phyloP scores from a whole-genome alignment of 2,797 vertebrate genomes.

The Sebastes goodei region DNA sequence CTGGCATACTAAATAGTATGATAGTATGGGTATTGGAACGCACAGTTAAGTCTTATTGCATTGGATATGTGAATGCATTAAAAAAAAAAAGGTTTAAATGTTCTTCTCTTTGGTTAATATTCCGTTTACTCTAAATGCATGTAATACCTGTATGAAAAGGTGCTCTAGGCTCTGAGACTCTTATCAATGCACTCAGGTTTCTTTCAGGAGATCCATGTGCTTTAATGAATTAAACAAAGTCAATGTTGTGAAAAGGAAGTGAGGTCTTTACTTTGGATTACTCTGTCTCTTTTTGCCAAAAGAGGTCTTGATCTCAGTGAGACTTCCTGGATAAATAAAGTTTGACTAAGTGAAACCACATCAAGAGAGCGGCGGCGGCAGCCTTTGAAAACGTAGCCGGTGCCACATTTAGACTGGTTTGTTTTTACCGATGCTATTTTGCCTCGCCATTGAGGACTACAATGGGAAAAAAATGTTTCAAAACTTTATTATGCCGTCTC shows the following conservation, averaged over 20 bases:
- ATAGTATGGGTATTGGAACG: too few relatives aligned
- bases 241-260: slow-evolving; percentile 2
- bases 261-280: slow-evolving; percentile 8
- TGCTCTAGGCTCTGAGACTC: neutral
- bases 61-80: too few relatives aligned
- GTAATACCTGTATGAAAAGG: too few relatives aligned
- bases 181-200: neutral
- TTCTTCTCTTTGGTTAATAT: too few relatives aligned
- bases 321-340: slow-evolving; percentile 38
- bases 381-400: slow-evolving; percentile 10
- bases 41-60: too few relatives aligned
- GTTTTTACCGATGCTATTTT: slow-evolving; percentile 19
- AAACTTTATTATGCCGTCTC: neutral
- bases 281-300: neutral
- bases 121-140: too few relatives aligned
- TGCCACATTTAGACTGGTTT: slow-evolving; percentile 34
- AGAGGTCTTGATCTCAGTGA: slow-evolving; percentile 20
- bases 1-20: too few relatives aligned
- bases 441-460: neutral
- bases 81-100: too few relatives aligned
- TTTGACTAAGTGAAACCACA: slow-evolving; percentile 20
- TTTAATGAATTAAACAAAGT: neutral
- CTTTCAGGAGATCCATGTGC: neutral
- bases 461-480: slow-evolving; percentile 1
- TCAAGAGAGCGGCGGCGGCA: neutral